Percentiles rank a stretch among this genome's conserved stretches.
Evolutionary conservation across 2,113 vertebrate genomes (phyloP).

Genomic region (Tinamus guttatus): DNA sequence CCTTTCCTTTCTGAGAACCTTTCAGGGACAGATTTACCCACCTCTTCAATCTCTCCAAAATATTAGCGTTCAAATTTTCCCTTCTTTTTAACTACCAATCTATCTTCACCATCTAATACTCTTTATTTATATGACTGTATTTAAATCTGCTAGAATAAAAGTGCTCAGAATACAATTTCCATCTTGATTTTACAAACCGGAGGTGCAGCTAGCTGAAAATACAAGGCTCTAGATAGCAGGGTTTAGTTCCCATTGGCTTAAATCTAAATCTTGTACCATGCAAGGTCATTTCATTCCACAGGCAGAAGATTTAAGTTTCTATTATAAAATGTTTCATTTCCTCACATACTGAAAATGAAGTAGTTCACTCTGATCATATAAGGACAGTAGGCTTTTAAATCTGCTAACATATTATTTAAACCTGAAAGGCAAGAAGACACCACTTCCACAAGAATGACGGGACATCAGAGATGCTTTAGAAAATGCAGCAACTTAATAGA

Average conservation of each 20-base stretch:
- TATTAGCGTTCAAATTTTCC: neutral
- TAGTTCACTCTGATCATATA: conserved; percentile 27
- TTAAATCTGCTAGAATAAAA: conserved; percentile 20
- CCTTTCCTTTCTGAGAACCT: neutral
- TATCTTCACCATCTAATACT: neutral
- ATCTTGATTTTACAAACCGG: conserved; percentile 22
- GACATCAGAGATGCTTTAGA: conserved; percentile 8
- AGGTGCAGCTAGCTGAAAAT: conserved; percentile 12
- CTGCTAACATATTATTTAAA: conserved; percentile 55
- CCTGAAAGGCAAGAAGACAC: neutral
- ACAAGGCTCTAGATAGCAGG: neutral
- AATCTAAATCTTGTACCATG: conserved; percentile 39
- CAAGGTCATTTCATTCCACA: conserved; percentile 56
- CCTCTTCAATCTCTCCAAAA: neutral
- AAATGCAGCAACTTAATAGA: conserved; percentile 28
- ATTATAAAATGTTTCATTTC: conserved; percentile 55
- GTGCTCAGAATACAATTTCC: neutral
- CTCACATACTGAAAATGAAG: conserved; percentile 47
- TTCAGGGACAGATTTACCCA: neutral
- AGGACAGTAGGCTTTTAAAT: conserved; percentile 42
- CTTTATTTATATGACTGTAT: conserved; percentile 16
- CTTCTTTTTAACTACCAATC: neutral
- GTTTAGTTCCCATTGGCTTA: conserved; percentile 53
- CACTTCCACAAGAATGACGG: neutral
- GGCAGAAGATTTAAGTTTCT: conserved; percentile 53